Base-by-base conservation (phyloP, 2,888 invertebrate species). In the Tribolium freemani region DNA sequence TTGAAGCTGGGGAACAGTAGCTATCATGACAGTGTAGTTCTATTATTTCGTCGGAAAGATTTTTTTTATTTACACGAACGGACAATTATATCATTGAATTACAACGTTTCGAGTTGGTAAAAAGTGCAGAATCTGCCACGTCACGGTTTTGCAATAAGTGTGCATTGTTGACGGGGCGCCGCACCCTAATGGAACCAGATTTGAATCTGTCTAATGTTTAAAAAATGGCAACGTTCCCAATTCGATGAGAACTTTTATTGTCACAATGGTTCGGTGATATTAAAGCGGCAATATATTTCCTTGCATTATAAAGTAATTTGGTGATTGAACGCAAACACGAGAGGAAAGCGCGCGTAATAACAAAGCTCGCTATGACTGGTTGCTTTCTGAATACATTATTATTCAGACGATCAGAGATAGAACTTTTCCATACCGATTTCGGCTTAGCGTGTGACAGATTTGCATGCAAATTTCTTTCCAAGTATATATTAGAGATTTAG, bases 81-180 rank as follows among this genome's bases (percentile, higher is more conserved):
- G 82, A 86, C 85, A 86, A 86, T 86, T 85, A 85, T 85, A 85
- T 85, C 84, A 85, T 84, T 84, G 86, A 86, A 86, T 86, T 86
- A 84, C 82, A 83, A 83, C 78, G 81, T 81, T 84, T 83, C 81
- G 78, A 79, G 77, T 79, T 73, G 80, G 80, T 82, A 84, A 84
- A 84, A 85, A 84, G 80, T 81, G 79, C 70, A 77, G 79, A 84
- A 80, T 83, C 77, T 80, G 85, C 82, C 79, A 73, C 80, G 84
- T 84, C 85, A 85, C 79, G 81, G 81, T 83, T 82, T 82, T 75
- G 85, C 84, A 85, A 85, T 85, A 84, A 84, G 82, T 80, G 81
- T 78, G 80, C 75, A 81, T 81, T 82, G 82, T 83, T 80, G 80
- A 82, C 81, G 77, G 80, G 81, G 82, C 80, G 79, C 78, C 82